Evolutionary conservation across 1,140 invertebrate species (phyloP), one percentile per base, ranked within the genome.

Genomic region (Calliopsis andreniformis): DNA sequence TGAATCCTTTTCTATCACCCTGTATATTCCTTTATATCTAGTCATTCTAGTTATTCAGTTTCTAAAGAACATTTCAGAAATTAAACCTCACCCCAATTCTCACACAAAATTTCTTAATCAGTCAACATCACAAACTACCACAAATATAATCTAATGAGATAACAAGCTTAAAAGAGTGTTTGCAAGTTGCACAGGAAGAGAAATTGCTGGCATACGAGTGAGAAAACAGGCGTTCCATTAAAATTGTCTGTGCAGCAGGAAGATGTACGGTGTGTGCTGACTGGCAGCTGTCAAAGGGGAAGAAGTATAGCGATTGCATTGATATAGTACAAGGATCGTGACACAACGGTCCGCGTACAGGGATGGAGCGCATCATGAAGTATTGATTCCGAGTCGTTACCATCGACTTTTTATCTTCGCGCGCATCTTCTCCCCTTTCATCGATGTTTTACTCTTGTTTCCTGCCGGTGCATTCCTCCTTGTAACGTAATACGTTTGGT

Each of bases 301-400:
- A 58, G 42, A 25, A 47, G 63, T 23, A 43, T 58, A 58, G 28
- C 63, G 72, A 75, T 67, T 30, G 63, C 63, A 42, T 42, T 56
- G 62, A 67, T 67, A 58, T 28, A 3, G 20, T 39, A 39, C 35
- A 39, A 45, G 20, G 23, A 25, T 47, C 71, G 62, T 39, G 71
- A 58, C 53, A 76, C 16, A 39, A 39, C 42, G 25, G 64, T 49
- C 25, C 45, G 12, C 23, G 18, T 14, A 35, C 69, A 12, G 20
- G 30, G 5, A 30, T 28, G 5, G 45, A n/a, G 14, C 2, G 45
- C 16, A 56, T 68, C 45, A 28, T 28, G 20, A 28, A 77, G 67
- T 71, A 69, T 77, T 49, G 58, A 77, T 77, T 58, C 39, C 72
- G 23, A 56, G 67, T 35, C 39, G 67, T 55, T 63, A 43, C 68